Percentiles rank a stretch among this genome's conserved stretches.
phyloP scores from a whole-genome alignment of 2,797 vertebrate species.

The Sebastes kiyomatsui region DNA sequence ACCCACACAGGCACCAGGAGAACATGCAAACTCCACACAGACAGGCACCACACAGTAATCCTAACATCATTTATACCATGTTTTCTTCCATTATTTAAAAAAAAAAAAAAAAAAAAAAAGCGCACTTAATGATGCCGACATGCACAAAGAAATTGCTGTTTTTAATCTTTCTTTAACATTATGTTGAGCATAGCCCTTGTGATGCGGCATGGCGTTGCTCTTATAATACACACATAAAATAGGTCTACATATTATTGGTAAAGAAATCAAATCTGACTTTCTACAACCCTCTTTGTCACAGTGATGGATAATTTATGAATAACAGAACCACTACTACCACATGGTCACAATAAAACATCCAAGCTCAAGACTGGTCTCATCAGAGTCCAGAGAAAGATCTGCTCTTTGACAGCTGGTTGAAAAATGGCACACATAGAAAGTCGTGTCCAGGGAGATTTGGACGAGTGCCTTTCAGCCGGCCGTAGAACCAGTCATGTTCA shows the following conservation, averaged over 20 bases:
- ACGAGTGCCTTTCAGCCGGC: not conserved
- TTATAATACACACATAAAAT: not conserved
- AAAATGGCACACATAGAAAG: not conserved
- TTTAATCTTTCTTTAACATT: not conserved
- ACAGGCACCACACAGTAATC: not conserved
- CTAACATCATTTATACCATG: not conserved
- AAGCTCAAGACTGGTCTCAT: not conserved
- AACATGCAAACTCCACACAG: conserved; percentile 28
- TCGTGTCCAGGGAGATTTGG: not conserved
- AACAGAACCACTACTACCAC: not conserved
- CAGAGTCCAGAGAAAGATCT: not conserved
- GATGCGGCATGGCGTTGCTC: not conserved
- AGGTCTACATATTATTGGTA: too few relatives aligned
- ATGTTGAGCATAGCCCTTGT: not conserved
- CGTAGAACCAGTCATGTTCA: conserved; percentile 1
- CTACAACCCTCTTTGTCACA: not conserved
- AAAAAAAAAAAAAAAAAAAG: not conserved
- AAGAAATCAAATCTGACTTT: not conserved
- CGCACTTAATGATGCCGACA: not conserved
- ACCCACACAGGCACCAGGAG: conserved; percentile 43
- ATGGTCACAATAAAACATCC: conserved; percentile 7
- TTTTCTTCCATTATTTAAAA: not conserved
- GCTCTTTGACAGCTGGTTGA: not conserved
- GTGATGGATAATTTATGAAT: not conserved
- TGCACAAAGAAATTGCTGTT: not conserved